Percentiles rank a stretch among this genome's conserved stretches.
These are phyloP conservation scores for human (Homo sapiens) DNA, from an alignment of 2,113 vertebrate species.

Conservation along the genomic window GRCh38 chr2:151052001-151052500, in stretches of 20 bases:
- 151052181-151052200: background rate
- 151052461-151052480: slow-evolving; percentile 20
- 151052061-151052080: slow-evolving; percentile 32
- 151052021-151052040: slow-evolving; percentile 27
- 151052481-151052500: background rate
- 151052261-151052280: background rate
- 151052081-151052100: slow-evolving; percentile 41
- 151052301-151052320: slow-evolving; percentile 28
- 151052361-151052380: background rate
- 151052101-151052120: slow-evolving; percentile 34
- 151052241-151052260: background rate
- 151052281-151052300: slow-evolving; percentile 8
- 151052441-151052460: background rate
- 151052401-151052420: background rate
- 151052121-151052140: background rate
- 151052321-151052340: background rate
- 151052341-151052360: slow-evolving; percentile 39
- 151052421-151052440: background rate
- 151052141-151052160: background rate
- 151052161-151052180: background rate
- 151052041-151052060: background rate
- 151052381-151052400: background rate
- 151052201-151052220: slow-evolving; percentile 11
- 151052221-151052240: background rate
- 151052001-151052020: slow-evolving; percentile 15